Conservation (phyloP, 2,113 vertebrate genomes). For the Dolichotis patagonum region DNA sequence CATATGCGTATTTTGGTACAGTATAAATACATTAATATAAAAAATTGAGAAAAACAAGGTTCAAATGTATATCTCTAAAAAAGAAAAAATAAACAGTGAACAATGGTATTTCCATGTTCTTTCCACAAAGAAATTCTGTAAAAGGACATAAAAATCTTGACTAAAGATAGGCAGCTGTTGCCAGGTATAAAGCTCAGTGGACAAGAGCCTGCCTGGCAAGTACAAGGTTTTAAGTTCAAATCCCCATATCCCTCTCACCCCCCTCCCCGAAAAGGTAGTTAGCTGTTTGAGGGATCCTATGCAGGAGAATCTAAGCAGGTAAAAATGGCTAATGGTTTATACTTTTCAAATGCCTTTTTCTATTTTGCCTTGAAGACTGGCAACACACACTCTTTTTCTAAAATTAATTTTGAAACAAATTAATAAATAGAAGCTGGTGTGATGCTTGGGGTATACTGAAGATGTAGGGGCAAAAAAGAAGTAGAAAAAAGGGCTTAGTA, state of each 20-base stretch:
- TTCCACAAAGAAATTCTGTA: not conserved
- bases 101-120: not conserved
- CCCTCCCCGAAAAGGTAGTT: too few species aligned
- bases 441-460: not conserved
- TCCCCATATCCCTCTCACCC: too few species aligned
- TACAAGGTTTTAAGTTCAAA: too few species aligned
- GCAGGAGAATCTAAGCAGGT: not conserved
- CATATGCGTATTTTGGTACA: not conserved
- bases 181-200: too few species aligned
- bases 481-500: not conserved
- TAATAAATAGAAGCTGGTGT: not conserved
- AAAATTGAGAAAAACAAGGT: conserved; percentile 4
- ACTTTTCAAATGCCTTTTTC: not conserved
- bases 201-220: too few species aligned
- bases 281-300: not conserved
- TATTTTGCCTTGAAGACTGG: not conserved
- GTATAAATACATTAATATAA: not conserved
- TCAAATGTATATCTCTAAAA: not conserved
- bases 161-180: not conserved
- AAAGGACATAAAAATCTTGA: not conserved
- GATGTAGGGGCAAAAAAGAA: not conserved
- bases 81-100: not conserved
- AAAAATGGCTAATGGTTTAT: not conserved
- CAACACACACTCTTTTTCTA: not conserved
- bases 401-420: conserved; percentile 54